These are phyloP conservation scores for Imbricaverruca yamaguchii DNA, from an alignment of 2,888 invertebrate species.

Conservation along the genomic window DNA sequence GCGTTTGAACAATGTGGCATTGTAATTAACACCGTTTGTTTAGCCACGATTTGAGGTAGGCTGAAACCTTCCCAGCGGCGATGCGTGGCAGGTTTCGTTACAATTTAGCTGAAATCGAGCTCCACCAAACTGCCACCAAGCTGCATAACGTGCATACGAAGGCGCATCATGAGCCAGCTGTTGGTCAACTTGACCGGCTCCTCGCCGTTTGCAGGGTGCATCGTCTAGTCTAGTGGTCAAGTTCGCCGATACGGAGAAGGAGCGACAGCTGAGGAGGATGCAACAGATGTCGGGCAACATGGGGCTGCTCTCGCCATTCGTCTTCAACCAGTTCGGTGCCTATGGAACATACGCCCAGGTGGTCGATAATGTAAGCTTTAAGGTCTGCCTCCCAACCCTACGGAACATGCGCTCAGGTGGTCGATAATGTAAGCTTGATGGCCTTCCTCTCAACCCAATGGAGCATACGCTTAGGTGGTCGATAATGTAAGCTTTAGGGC, in stretches of 20 bases:
- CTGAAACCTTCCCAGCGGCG: no score
- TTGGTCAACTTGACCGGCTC: no score
- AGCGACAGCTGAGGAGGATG: conserved; percentile 96
- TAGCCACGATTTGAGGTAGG: no score
- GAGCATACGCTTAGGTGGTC: conserved; percentile 84
- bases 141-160: no score
- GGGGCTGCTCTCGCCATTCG: conserved; percentile 92
- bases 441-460: conserved; percentile 52
- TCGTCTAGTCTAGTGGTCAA: conserved; percentile 98
- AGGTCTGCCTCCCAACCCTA: conserved; percentile 48
- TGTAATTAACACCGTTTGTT: no score
- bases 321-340: conserved; percentile 89
- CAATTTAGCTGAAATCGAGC: no score
- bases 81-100: no score
- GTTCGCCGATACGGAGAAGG: conserved; percentile 99
- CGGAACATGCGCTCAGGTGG: conserved; percentile 88
- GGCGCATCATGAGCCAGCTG: no score
- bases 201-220: conserved; percentile 66
- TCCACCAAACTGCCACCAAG: no score
- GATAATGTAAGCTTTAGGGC: conserved; percentile 23
- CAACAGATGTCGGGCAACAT: conserved; percentile 99
- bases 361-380: conserved; percentile 35
- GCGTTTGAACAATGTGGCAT: no score
- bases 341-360: conserved; percentile 94
- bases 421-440: conserved; percentile 25